phyloP scores from a whole-genome alignment of 2,888 invertebrate genomes.

The Drosophila ezoana region DNA sequence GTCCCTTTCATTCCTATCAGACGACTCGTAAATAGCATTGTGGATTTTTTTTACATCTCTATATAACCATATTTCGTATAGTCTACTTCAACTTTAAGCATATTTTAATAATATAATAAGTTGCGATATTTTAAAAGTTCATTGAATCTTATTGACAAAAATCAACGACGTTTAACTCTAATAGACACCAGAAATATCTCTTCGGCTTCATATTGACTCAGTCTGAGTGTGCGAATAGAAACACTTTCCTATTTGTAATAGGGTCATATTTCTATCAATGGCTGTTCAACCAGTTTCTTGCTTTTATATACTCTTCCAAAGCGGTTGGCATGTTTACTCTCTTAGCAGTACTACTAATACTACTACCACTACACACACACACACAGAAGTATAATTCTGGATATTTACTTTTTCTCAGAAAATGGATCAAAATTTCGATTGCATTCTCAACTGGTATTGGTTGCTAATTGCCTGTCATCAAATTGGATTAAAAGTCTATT shows the following conservation, averaged over 20 bases:
- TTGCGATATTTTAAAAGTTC: not conserved
- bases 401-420: not conserved
- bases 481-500: constrained; percentile 66
- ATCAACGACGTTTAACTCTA: constrained; percentile 6
- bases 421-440: constrained; percentile 21
- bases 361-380: not conserved
- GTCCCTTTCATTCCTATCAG: too few relatives aligned
- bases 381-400: not conserved
- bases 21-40: too few relatives aligned
- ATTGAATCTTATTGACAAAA: not conserved
- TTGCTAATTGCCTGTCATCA: constrained; percentile 59
- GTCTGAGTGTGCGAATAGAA: not conserved
- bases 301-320: not conserved
- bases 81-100: too few relatives aligned
- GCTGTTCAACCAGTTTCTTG: constrained; percentile 2
- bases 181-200: not conserved
- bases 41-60: too few relatives aligned
- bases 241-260: not conserved
- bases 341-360: not conserved
- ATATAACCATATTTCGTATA: too few relatives aligned
- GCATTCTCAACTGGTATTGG: constrained; percentile 20
- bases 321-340: not conserved
- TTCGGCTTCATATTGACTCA: constrained; percentile 4
- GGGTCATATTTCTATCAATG: not conserved
- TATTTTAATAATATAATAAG: not conserved